Percentiles rank a stretch among this genome's conserved stretches.
Evolutionary conservation across 2,888 invertebrate species (phyloP).

Genomic region (Oasisia sp.): DNA sequence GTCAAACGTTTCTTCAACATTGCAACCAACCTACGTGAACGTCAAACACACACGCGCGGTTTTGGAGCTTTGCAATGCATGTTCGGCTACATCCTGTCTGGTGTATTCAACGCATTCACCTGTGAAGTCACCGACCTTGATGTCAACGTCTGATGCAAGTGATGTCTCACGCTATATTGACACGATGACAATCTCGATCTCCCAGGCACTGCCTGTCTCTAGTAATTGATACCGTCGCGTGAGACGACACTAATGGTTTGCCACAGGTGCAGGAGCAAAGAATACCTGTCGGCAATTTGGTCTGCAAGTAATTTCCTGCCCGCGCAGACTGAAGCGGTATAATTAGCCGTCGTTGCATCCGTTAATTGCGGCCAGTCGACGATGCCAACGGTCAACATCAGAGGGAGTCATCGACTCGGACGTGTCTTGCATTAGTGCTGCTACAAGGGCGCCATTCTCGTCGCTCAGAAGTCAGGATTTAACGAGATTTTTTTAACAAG

Average conservation of each 20-base stretch:
- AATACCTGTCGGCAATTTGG: background rate
- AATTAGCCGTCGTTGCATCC: background rate
- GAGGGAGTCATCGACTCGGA: constrained; percentile 10
- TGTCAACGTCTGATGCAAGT: background rate
- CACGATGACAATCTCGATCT: background rate
- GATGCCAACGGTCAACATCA: background rate
- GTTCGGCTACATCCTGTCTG: background rate
- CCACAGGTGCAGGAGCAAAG: background rate
- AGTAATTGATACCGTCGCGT: background rate
- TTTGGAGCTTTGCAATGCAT: background rate
- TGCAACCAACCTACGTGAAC: background rate
- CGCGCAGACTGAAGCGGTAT: background rate
- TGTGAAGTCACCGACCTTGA: background rate
- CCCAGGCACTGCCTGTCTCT: background rate
- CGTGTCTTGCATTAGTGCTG: background rate
- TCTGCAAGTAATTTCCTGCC: background rate
- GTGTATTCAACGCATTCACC: background rate
- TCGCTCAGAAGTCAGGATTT: background rate
- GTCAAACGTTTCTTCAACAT: background rate
- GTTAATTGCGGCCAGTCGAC: background rate
- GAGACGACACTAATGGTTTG: background rate
- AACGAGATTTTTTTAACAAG: background rate
- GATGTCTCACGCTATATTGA: background rate
- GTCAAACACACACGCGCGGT: background rate
- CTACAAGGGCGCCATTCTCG: background rate